Conservation (phyloP, 2,113 vertebrate species). For the Acanthisitta chloris region DNA sequence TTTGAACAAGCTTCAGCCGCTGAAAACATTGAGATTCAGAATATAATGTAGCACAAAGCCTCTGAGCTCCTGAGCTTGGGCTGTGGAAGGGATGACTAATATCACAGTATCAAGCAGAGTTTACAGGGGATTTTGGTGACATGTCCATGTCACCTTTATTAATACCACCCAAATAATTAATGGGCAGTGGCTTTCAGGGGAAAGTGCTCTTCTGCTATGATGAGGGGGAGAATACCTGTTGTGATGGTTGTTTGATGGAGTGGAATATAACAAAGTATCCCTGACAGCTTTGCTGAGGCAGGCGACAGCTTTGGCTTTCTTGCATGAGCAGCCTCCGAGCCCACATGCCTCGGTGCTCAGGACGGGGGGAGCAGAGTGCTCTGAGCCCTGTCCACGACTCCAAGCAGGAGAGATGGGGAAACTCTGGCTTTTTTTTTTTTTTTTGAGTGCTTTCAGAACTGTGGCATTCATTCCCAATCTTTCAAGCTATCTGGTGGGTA, state of each 20-base stretch:
- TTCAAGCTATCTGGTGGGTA: background rate
- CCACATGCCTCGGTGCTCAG: background rate
- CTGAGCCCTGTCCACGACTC: background rate
- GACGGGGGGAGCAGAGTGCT: background rate
- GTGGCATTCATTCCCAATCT: background rate
- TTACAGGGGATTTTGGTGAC: background rate
- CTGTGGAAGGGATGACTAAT: background rate
- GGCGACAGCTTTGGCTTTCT: background rate
- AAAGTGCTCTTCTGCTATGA: background rate
- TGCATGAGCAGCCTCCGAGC: background rate
- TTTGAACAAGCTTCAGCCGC: background rate
- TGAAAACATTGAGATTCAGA: background rate
- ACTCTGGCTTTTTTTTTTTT: background rate
- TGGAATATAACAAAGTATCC: background rate
- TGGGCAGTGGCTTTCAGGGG: background rate
- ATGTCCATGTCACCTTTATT: background rate
- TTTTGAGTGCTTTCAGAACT: background rate
- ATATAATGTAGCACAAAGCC: background rate
- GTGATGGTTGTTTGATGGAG: background rate
- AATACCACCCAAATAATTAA: background rate
- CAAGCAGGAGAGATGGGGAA: background rate
- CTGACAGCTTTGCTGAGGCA: slow-evolving; percentile 14
- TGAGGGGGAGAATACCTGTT: background rate
- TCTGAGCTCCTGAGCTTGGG: background rate
- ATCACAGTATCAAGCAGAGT: background rate